Evolutionary conservation across 2,888 invertebrate species (phyloP).

Genomic region (Lasiommata megera): DNA sequence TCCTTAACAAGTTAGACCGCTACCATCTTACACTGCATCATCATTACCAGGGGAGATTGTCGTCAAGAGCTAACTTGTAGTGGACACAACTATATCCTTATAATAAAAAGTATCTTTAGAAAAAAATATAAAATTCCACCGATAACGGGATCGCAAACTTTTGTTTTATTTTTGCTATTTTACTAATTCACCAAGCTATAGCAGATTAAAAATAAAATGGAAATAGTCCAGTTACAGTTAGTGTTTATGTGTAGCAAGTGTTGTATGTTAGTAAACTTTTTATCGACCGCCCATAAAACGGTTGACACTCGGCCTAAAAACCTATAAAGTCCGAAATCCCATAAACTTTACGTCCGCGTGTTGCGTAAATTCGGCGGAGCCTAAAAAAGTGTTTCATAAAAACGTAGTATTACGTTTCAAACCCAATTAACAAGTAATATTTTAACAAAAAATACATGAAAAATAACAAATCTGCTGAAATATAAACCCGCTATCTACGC

Average conservation of each 20-base stretch:
- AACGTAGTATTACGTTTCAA: conserved; percentile 6
- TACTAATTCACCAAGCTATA: no score
- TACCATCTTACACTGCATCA: no score
- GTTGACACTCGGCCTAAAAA: conserved; percentile 45
- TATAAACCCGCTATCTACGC: no score
- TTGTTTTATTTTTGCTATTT: no score
- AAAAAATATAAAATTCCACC: no score
- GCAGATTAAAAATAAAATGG: not conserved
- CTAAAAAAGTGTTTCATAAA: conserved; percentile 28
- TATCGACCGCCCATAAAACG: conserved; percentile 52
- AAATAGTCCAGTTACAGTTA: not conserved
- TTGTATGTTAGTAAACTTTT: conserved; percentile 17
- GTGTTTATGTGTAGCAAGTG: not conserved
- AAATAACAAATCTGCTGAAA: not conserved
- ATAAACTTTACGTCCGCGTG: conserved; percentile 69
- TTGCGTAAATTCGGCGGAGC: conserved; percentile 55
- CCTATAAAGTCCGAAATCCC: conserved; percentile 60
- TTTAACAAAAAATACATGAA: not conserved
- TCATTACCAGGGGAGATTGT: no score
- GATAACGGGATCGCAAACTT: no score
- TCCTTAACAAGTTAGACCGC: no score
- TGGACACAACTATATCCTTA: no score
- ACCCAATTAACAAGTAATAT: not conserved
- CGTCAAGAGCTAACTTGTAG: no score
- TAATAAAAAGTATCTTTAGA: no score